Evolutionary conservation across 2,888 invertebrate species (phyloP), one percentile per base, ranked within the genome.

Genomic region (Drosophila peninsularis): DNA sequence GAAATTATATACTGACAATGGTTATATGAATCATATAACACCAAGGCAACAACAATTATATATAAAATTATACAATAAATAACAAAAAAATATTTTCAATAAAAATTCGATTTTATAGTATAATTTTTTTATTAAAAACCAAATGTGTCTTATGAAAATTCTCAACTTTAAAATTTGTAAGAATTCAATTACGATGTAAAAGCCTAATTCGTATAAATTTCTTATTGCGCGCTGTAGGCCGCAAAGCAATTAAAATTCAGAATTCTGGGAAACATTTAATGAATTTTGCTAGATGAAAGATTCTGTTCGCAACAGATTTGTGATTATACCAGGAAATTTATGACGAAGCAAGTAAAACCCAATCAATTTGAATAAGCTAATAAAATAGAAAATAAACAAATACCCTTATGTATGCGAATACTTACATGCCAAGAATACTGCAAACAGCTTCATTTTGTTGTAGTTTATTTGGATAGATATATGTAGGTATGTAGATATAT

Each of bases 341-440:
- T 32, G 19, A 42, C 32, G 17, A 5, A n/a, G 2, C 37, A 32
- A 47, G 5, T 30, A 11, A 32, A 60, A 41, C 44, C 30, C 34
- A 30, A 52, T 37, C 11, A 44, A 50, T 21, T 27, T 36, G 41
- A 17, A 41, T 41, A 21, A 17, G 32, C 27, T 11, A 19, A 9
- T 30, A 24, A 14, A 19, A 32, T 7, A 34, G 10, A 9, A 30
- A 36, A 36, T 2, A 24, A 27, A 21, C 30, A 34, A 41, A 5
- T 14, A 27, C 5, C 5, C 9, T 27, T 27, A n/a, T n/a, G 3
- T 21, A 52, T 36, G n/a, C 11, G 11, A n/a, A 17, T 74, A 90
- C 91, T 27, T 81, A 90, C 90, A 73, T 79, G 91, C 85, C 77
- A 90, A 58, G 32, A 90, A 83, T 75, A 90, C 71, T 77, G 88